Evolutionary conservation across 2,888 invertebrate species (phyloP), one percentile per base, ranked within the genome.

Genomic region (Clanis bilineata): DNA sequence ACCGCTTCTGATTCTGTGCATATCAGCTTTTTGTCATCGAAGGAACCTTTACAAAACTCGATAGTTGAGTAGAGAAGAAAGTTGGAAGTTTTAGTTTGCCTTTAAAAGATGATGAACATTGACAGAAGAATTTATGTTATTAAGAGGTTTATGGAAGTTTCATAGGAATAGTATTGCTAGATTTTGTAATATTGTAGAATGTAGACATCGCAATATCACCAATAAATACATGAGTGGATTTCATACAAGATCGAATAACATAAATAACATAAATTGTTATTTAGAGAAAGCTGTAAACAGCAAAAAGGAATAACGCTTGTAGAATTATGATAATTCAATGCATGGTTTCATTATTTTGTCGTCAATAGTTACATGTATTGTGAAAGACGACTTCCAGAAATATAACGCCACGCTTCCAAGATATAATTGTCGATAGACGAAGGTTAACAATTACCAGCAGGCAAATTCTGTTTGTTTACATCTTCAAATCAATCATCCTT

Each of bases 1-100:
- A 89, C 69, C 44, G 82, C 85, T 71, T 92, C 91, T 1, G 90
- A 88, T 69, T 92, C 91, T 90, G 80, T 61, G 18, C 39, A 58
- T 15, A 51, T 18, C 18, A 10, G 7, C 23, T 51, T 18, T 18
- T 18, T 39, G 18, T 38, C 39, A 58, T 22, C 28, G 25, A 4
- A 25, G 10, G 28, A 18, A 25, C 38, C 6, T 5, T 39, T 18
- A 12, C 7, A 51, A 18, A 25, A 3, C 10, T 25, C 15, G 1
- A 9, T 23, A 7, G 15, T n/a, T 44, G 6, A 12, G 44, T 3
- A 47, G 1, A 2, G 15, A 28, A 25, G 3, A 25, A 9, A 47
- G 10, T 45, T 23, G n/a, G 45, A 4, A 39, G 39, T n/a, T 32
- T n/a, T 1, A 3, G 9, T 32, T 32, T 36, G 36, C 2, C 10